These are phyloP conservation scores for Tyto alba DNA, from an alignment of 2,113 vertebrate species.

Conservation along the genomic window DNA sequence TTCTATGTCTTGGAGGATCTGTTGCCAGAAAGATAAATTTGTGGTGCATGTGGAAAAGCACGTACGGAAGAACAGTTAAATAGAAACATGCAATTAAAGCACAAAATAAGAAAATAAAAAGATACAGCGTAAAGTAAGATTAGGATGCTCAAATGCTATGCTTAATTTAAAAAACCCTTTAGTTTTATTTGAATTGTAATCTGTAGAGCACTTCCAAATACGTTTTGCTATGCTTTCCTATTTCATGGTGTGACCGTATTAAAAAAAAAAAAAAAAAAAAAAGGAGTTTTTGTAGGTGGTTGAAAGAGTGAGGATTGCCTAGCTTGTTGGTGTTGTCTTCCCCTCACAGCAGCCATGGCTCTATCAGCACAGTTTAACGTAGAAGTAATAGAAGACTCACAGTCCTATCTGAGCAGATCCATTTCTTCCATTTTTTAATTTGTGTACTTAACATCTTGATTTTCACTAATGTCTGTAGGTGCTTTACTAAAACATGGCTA, in stretches of 20 bases:
- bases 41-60: background rate
- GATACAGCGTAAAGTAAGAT: fast-evolving
- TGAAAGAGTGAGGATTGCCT: fast-evolving
- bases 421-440: fast-evolving
- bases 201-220: background rate
- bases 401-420: background rate
- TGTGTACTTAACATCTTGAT: background rate
- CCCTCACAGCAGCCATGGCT: fast-evolving
- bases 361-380: background rate
- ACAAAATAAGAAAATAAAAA: background rate
- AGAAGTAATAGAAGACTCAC: background rate
- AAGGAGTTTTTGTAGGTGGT: fast-evolving
- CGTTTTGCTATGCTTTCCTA: fast-evolving
- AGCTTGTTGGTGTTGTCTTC: background rate
- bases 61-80: background rate
- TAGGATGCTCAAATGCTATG: background rate
- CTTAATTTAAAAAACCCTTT: fast-evolving
- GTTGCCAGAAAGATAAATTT: fast-evolving
- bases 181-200: background rate
- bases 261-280: background rate
- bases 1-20: background rate
- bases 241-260: background rate
- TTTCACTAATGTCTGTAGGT: background rate
- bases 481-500: background rate
- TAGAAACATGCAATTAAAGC: background rate